These are phyloP conservation scores for Saimiri boliviensis DNA, from an alignment of 2,113 vertebrate species.

Conservation along the genomic window DNA sequence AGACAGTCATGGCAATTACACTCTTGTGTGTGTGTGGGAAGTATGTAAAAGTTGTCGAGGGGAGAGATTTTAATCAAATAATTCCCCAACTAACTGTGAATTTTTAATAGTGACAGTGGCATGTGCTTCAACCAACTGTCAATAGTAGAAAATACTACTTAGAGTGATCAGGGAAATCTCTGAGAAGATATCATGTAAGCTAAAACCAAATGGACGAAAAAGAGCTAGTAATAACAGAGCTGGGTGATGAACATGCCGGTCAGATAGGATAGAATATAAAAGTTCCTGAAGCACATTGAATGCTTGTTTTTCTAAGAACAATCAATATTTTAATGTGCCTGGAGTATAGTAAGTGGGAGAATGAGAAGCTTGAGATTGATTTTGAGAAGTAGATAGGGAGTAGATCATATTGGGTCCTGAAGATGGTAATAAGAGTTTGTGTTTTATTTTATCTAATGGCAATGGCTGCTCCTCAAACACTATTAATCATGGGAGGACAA, in stretches of 20 bases:
- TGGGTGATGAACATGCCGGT: background rate
- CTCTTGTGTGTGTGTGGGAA: background rate
- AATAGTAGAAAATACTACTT: background rate
- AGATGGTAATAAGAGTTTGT: background rate
- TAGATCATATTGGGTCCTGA: background rate
- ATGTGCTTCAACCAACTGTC: background rate
- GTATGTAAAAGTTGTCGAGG: background rate
- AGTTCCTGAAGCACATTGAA: background rate
- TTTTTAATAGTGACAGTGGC: background rate
- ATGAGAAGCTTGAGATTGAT: background rate
- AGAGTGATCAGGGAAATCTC: background rate
- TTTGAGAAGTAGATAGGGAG: background rate
- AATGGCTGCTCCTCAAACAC: background rate
- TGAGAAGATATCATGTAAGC: background rate
- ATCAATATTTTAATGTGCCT: background rate
- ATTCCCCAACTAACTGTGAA: background rate
- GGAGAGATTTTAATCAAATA: background rate
- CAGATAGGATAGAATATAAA: background rate
- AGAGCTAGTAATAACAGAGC: background rate
- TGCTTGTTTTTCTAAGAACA: background rate
- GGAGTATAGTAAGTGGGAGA: background rate
- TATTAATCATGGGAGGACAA: background rate
- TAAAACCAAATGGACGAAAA: background rate
- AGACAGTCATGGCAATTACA: background rate
- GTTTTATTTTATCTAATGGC: background rate